These are phyloP conservation scores for Criorhina ranunculi DNA, from an alignment of 2,888 invertebrate species.

Conservation along the genomic window DNA sequence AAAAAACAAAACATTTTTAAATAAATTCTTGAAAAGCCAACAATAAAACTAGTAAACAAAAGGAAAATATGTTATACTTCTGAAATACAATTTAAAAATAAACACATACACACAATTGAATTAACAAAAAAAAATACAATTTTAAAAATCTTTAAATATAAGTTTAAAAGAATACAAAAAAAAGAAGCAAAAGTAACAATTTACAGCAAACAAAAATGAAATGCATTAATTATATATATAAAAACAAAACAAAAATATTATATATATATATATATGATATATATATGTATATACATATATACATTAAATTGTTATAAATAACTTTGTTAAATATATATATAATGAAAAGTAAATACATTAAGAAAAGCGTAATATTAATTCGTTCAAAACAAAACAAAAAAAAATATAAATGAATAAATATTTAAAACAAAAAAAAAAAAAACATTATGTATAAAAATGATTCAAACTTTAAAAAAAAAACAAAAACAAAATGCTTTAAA, in stretches of 20 bases:
- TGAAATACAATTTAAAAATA: conserved; percentile 69
- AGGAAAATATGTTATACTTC: conserved; percentile 69
- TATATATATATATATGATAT: conserved; percentile 63
- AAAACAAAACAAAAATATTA: conserved; percentile 49
- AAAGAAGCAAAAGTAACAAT: conserved; percentile 57
- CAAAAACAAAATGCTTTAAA: conserved; percentile 63
- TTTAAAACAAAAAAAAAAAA: conserved; percentile 44
- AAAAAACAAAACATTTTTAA: conserved; percentile 41
- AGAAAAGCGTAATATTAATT: conserved; percentile 59
- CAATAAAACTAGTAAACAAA: conserved; percentile 66
- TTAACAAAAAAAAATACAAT: conserved; percentile 57
- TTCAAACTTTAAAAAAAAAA: conserved; percentile 12
- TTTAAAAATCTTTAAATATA: conserved; percentile 51
- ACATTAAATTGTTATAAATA: conserved; percentile 65
- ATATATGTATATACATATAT: conserved; percentile 52
- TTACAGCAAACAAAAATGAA: conserved; percentile 41
- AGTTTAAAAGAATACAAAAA: no score
- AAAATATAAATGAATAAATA: conserved; percentile 51
- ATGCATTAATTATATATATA: conserved; percentile 67
- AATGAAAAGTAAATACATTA: conserved; percentile 55
- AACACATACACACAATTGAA: conserved; percentile 68
- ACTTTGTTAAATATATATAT: conserved; percentile 64
- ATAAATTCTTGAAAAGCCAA: conserved; percentile 75
- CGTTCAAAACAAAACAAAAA: conserved; percentile 59
- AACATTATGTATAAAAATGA: conserved; percentile 52